Conservation (phyloP, 2,888 invertebrate species). For the Neoitamus cyanurus region DNA sequence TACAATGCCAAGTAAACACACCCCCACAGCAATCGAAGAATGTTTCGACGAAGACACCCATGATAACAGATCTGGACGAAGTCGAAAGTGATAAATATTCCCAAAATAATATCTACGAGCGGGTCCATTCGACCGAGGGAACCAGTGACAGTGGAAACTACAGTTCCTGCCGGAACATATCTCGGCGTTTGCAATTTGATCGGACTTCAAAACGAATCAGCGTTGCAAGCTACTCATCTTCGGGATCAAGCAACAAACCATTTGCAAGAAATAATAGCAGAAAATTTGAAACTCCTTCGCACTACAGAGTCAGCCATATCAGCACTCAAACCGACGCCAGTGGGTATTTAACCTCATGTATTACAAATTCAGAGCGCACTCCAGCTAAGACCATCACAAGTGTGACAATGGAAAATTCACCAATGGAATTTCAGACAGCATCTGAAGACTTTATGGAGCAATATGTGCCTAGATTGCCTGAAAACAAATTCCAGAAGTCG, state of each 20-base stretch:
- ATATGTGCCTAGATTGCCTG: background rate
- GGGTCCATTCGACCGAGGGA: background rate
- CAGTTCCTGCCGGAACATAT: background rate
- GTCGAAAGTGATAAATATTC: background rate
- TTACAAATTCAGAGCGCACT: background rate
- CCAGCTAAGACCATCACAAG: background rate
- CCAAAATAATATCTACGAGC: background rate
- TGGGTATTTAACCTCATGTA: background rate
- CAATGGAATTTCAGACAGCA: background rate
- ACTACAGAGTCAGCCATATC: background rate
- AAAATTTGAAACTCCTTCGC: background rate
- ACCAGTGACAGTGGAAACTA: background rate
- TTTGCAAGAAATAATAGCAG: background rate
- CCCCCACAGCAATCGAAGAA: background rate
- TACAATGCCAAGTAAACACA: background rate
- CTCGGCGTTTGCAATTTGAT: background rate
- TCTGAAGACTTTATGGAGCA: background rate
- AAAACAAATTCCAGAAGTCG: background rate
- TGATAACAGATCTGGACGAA: background rate
- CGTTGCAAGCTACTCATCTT: background rate
- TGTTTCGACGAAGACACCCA: background rate
- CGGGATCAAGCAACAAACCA: background rate
- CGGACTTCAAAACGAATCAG: background rate
- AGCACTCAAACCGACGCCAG: background rate
- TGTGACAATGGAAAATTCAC: background rate